Evolutionary conservation across 2,113 vertebrate species (phyloP).

Genomic region (Girardinichthys multiradiatus): DNA sequence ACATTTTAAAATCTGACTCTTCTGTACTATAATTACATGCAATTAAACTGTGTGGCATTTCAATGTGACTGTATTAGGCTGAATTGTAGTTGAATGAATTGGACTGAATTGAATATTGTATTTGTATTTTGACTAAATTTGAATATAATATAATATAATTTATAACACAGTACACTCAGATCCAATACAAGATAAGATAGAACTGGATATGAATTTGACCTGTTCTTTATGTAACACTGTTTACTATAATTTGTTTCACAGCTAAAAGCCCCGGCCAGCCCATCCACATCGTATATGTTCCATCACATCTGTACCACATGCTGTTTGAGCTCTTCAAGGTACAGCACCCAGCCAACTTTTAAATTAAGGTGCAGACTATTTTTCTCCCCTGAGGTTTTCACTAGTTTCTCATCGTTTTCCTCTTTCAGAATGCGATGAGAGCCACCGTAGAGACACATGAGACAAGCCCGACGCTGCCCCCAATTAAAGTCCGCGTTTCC

Average conservation of each 20-base stretch:
- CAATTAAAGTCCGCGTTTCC: slow-evolving; percentile 89
- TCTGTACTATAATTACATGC: not conserved
- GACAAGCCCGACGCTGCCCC: slow-evolving; percentile 82
- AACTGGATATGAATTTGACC: not conserved
- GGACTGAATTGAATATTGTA: too few relatives aligned
- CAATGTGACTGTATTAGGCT: not conserved
- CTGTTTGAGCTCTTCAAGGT: slow-evolving; percentile 99
- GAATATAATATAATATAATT: not conserved
- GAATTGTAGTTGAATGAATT: not conserved
- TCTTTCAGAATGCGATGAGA: slow-evolving; percentile 93
- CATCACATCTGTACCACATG: slow-evolving; percentile 98
- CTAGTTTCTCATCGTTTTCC: not conserved
- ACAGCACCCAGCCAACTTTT: slow-evolving; percentile 17
- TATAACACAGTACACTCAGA: not conserved
- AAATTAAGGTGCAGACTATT: not conserved
- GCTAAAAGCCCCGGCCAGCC: slow-evolving; percentile 84
- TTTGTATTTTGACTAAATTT: too few relatives aligned
- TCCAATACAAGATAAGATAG: not conserved
- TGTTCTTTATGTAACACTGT: not conserved
- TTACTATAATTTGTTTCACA: slow-evolving; percentile 56
- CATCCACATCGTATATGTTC: slow-evolving; percentile 93
- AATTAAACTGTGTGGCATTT: not conserved
- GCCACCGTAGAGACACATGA: slow-evolving; percentile 96
- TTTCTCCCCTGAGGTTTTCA: too few relatives aligned
- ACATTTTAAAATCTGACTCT: too few relatives aligned